These are phyloP conservation scores for Plebejus anna DNA, from an alignment of 2,888 invertebrate genomes.

Conservation along the genomic window DNA sequence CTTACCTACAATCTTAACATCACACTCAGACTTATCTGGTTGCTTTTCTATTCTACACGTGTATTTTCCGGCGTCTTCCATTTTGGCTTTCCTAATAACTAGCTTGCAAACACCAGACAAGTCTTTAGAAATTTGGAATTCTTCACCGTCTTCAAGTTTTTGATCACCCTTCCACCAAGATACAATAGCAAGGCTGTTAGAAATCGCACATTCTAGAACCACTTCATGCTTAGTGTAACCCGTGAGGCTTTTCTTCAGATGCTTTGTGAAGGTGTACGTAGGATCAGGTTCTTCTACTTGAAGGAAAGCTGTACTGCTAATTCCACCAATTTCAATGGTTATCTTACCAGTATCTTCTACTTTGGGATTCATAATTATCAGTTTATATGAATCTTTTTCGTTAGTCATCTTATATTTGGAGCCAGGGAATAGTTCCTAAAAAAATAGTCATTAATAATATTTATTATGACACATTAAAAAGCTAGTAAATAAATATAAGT, in stretches of 20 bases:
- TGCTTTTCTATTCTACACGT: slow-evolving; percentile 93
- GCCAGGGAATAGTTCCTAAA: slow-evolving; percentile 95
- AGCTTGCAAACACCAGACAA: slow-evolving; percentile 94
- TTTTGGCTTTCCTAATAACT: slow-evolving; percentile 88
- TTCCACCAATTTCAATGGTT: slow-evolving; percentile 95
- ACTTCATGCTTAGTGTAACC: slow-evolving; percentile 95
- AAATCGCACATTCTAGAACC: slow-evolving; percentile 95
- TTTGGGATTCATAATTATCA: slow-evolving; percentile 94
- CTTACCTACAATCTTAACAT: slow-evolving; percentile 88
- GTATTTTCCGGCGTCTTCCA: slow-evolving; percentile 94
- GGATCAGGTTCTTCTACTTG: slow-evolving; percentile 98
- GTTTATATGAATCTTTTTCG: slow-evolving; percentile 93
- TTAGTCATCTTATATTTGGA: slow-evolving; percentile 97
- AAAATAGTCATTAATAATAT: slow-evolving; percentile 31
- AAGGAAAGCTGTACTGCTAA: slow-evolving; percentile 92
- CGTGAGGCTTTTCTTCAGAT: slow-evolving; percentile 91
- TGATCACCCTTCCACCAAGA: slow-evolving; percentile 93
- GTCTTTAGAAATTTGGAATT: slow-evolving; percentile 94
- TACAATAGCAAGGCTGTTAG: slow-evolving; percentile 95
- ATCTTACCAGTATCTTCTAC: slow-evolving; percentile 99
- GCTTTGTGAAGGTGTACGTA: slow-evolving; percentile 94
- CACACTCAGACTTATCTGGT: slow-evolving; percentile 90
- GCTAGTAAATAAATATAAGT: not conserved
- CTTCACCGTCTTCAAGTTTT: slow-evolving; percentile 90
- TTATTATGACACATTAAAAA: not conserved